Evolutionary conservation across 2,888 invertebrate genomes (phyloP).

Genomic region (Drosophila testacea): DNA sequence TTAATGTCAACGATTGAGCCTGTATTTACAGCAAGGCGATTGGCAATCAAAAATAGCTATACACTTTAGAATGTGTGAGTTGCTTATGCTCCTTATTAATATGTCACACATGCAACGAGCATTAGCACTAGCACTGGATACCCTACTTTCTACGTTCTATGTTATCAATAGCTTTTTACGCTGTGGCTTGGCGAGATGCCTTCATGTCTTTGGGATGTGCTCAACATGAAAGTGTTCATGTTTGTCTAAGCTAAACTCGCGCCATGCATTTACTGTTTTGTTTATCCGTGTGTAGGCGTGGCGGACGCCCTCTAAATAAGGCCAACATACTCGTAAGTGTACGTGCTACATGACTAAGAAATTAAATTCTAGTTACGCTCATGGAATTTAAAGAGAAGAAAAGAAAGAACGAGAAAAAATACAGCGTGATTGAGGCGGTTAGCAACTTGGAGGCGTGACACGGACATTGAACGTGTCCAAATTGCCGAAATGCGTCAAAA

Average conservation of each 20-base stretch:
- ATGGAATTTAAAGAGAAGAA: constrained; percentile 67
- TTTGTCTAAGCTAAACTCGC: constrained; percentile 13
- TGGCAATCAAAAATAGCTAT: not conserved
- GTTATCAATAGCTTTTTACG: not conserved
- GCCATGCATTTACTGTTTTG: constrained; percentile 14
- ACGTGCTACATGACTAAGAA: constrained; percentile 48
- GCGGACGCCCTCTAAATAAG: not conserved
- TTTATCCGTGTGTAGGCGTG: constrained; percentile 16
- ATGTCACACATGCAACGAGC: not conserved
- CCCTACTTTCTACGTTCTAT: constrained; percentile 1
- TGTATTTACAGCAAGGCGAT: constrained; percentile 3
- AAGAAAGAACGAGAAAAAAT: constrained; percentile 18
- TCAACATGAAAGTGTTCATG: constrained; percentile 27
- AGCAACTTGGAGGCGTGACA: constrained; percentile 30
- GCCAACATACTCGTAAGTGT: constrained; percentile 19
- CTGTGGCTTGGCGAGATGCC: constrained; percentile 12
- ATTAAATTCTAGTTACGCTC: constrained; percentile 69
- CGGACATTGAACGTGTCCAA: constrained; percentile 67
- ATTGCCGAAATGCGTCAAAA: constrained; percentile 72
- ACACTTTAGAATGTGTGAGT: not conserved
- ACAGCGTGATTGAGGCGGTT: constrained; percentile 21
- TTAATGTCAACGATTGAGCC: constrained; percentile 1
- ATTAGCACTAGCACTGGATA: constrained; percentile 4
- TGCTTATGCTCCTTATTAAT: not conserved
- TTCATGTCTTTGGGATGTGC: constrained; percentile 25